Evolutionary conservation across 2,888 invertebrate genomes (phyloP).

Genomic region (Lochmaea crataegi): DNA sequence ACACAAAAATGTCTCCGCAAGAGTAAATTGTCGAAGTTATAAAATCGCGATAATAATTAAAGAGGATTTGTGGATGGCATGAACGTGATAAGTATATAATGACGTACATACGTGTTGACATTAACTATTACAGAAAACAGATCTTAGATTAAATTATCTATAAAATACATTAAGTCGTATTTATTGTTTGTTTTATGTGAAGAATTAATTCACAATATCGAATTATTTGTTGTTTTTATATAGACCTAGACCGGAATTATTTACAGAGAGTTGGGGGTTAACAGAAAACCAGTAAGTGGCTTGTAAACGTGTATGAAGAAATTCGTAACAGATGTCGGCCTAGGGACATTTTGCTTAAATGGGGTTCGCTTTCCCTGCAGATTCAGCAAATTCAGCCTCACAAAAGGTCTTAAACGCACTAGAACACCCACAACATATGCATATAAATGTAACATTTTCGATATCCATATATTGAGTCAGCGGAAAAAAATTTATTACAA

Average conservation of each 20-base stretch:
- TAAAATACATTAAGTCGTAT: background rate
- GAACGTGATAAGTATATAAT: constrained; percentile 24
- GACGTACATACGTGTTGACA: constrained; percentile 32
- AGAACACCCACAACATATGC: constrained; percentile 54
- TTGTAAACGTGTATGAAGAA: constrained; percentile 40
- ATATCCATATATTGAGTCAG: constrained; percentile 21
- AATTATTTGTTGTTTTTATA: background rate
- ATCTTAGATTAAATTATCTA: constrained; percentile 10
- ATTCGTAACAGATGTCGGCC: constrained; percentile 57
- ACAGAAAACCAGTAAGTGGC: constrained; percentile 27
- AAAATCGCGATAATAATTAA: constrained; percentile 13
- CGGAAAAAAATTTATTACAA: background rate
- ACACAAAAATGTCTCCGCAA: background rate
- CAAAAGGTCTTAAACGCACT: constrained; percentile 53
- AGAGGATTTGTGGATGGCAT: constrained; percentile 11
- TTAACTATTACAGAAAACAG: constrained; percentile 27
- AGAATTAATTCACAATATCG: background rate
- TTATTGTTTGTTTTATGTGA: background rate
- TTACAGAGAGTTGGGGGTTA: constrained; percentile 5
- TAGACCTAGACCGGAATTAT: constrained; percentile 14
- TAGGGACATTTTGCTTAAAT: constrained; percentile 53
- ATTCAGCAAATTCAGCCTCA: constrained; percentile 57
- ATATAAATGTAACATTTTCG: constrained; percentile 54
- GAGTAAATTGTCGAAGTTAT: background rate
- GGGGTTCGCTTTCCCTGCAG: constrained; percentile 52